Percentiles rank a stretch among this genome's conserved stretches.
phyloP scores from a whole-genome alignment of 2,113 vertebrate genomes.

The Bufo gargarizans region DNA sequence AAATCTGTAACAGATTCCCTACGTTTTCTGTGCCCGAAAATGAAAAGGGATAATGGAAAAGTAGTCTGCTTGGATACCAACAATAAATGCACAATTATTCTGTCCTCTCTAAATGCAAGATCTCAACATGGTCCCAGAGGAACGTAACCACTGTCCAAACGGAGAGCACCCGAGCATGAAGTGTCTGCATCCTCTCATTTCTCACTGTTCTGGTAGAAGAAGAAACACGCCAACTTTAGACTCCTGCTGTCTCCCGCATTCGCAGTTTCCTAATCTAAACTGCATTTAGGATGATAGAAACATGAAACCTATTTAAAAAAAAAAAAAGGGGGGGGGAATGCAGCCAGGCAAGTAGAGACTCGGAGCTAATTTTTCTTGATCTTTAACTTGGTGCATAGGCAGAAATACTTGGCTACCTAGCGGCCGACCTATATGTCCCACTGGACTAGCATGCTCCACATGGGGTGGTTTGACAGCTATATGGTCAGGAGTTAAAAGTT shows the following conservation, averaged over 20 bases:
- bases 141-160: constrained; percentile 47
- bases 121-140: constrained; percentile 50
- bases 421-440: not conserved
- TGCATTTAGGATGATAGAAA: constrained; percentile 15
- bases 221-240: constrained; percentile 8
- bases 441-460: constrained; percentile 30
- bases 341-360: not conserved
- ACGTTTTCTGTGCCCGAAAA: no score
- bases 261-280: constrained; percentile 2
- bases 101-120: constrained; percentile 44
- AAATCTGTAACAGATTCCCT: no score
- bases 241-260: constrained; percentile 26
- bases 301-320: constrained; percentile 10
- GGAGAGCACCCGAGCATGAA: constrained; percentile 30
- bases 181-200: constrained; percentile 34
- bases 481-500: constrained; percentile 20
- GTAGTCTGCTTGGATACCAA: constrained; percentile 2
- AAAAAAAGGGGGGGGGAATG: not conserved
- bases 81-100: constrained; percentile 34
- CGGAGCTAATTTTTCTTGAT: not conserved
- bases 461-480: constrained; percentile 35
- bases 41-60: no score
- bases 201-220: constrained; percentile 26
- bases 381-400: not conserved
- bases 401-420: not conserved